phyloP scores from a whole-genome alignment of 1,140 invertebrate genomes.

The Uloborus diversus region DNA sequence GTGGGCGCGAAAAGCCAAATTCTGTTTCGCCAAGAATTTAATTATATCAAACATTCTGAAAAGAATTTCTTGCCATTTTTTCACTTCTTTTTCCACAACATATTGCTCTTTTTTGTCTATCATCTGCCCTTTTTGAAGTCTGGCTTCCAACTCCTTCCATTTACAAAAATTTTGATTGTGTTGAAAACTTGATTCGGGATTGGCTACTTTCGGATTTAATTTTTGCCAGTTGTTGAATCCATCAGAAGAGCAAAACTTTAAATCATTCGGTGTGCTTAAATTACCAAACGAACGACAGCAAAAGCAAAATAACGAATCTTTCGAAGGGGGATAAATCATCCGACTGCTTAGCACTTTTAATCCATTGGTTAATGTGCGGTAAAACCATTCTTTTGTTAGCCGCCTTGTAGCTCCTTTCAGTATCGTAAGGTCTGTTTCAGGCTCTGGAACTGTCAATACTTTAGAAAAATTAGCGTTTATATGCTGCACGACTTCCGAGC shows the following conservation, averaged over 20 bases:
- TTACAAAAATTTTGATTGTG: background rate
- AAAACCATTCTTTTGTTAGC: no score
- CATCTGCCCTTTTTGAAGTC: background rate
- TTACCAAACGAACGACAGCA: background rate
- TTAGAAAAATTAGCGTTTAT: no score
- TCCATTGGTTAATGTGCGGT: no score
- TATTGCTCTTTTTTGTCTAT: background rate
- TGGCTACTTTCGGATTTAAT: no score
- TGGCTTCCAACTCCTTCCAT: background rate
- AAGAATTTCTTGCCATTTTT: background rate
- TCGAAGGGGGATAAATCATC: background rate
- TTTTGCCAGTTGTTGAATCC: background rate
- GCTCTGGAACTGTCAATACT: no score
- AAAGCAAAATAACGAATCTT: background rate
- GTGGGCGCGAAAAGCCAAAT: slow-evolving; percentile 4
- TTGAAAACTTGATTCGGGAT: background rate
- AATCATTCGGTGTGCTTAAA: background rate
- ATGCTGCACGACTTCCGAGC: no score
- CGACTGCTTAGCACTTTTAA: no score
- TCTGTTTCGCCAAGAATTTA: slow-evolving; percentile 24
- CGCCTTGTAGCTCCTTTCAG: no score
- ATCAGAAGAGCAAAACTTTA: background rate
- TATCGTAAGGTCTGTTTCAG: no score
- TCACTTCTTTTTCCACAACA: background rate
- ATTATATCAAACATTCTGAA: slow-evolving; percentile 21